phyloP scores from a whole-genome alignment of 2,113 vertebrate genomes.

The Halcyon malimbica region DNA sequence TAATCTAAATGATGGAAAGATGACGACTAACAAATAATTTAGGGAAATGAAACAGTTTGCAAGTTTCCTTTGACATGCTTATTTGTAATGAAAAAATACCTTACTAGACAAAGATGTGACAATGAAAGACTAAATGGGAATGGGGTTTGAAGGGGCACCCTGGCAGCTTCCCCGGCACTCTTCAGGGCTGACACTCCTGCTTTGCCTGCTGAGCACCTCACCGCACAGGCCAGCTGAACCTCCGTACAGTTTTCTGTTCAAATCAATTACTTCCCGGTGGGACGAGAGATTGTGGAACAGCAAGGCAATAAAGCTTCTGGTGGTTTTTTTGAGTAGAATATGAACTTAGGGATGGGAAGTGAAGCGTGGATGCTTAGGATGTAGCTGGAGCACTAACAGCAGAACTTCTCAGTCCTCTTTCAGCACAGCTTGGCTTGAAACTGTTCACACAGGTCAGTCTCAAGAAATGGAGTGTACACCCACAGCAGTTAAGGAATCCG shows the following conservation, averaged over 20 bases:
- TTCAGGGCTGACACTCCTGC: not conserved
- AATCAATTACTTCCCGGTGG: not conserved
- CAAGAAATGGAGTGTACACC: not conserved
- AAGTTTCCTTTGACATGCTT: not conserved
- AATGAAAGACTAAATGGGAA: not conserved
- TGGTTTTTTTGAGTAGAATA: not conserved
- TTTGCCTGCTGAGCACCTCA: no score
- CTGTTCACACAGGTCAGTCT: not conserved
- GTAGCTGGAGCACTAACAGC: accelerated
- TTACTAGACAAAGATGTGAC: not conserved
- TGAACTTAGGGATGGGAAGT: not conserved
- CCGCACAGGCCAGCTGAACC: not conserved
- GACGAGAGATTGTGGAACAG: not conserved
- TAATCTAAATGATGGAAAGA: not conserved
- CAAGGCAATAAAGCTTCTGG: not conserved
- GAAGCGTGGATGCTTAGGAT: not conserved
- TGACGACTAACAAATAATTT: not conserved
- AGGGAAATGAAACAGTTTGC: not conserved
- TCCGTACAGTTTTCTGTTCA: not conserved
- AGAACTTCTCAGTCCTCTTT: not conserved
- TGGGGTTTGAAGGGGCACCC: not conserved
- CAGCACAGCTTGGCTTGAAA: not conserved
- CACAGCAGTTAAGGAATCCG: not conserved
- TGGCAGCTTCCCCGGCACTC: not conserved
- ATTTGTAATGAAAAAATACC: not conserved